These are phyloP conservation scores for Pelecanus crispus DNA, from an alignment of 2,113 vertebrate genomes.

Conservation along the genomic window DNA sequence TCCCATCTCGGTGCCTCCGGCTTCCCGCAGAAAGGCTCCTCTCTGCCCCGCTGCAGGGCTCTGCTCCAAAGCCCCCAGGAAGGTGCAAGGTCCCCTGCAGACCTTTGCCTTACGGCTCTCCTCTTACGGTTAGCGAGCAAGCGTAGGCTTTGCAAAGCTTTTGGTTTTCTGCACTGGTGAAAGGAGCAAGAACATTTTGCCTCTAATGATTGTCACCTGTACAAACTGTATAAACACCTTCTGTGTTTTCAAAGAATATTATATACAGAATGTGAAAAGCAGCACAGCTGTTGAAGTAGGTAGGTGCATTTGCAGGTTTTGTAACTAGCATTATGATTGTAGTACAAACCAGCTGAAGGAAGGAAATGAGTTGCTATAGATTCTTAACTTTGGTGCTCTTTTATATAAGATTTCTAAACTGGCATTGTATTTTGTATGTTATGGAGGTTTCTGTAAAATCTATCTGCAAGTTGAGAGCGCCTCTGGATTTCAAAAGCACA, in stretches of 20 bases:
- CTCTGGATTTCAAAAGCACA: neutral
- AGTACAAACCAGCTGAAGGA: neutral
- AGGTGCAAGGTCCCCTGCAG: neutral
- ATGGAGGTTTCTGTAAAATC: neutral
- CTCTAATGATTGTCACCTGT: neutral
- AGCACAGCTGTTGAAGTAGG: neutral
- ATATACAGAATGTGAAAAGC: neutral
- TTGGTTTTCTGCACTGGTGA: neutral
- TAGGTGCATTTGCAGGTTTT: neutral
- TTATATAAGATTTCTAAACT: neutral
- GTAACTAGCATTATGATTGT: neutral
- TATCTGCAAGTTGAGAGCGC: neutral
- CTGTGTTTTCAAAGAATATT: neutral
- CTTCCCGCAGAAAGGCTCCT: neutral
- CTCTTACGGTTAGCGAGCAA: neutral
- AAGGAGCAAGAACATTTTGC: neutral
- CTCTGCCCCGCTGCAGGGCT: neutral
- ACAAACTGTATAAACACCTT: neutral
- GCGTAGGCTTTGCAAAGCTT: neutral
- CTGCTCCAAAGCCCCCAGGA: neutral
- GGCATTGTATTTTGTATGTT: neutral
- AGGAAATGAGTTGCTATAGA: neutral
- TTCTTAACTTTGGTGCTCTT: neutral
- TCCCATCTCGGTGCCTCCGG: neutral
- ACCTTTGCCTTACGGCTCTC: neutral